phyloP scores from a whole-genome alignment of 2,113 vertebrate genomes.

The Centropristis striata region DNA sequence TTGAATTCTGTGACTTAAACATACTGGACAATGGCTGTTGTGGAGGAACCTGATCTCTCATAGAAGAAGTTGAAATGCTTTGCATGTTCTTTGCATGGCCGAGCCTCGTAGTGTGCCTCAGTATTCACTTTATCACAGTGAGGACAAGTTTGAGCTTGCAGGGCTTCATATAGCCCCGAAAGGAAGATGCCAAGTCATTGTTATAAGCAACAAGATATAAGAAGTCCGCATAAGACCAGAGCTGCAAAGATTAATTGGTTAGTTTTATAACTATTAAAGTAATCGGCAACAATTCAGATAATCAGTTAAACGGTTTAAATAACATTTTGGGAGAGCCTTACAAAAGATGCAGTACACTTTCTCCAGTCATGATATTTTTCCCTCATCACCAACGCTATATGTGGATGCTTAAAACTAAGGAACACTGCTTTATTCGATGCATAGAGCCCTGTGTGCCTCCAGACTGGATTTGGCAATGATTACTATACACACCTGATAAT shows the following conservation, averaged over 20 bases:
- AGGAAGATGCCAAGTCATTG: background rate
- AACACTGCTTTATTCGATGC: background rate
- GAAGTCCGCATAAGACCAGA: background rate
- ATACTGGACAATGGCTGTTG: slow-evolving; percentile 53
- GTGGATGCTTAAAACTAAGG: background rate
- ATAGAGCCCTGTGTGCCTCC: background rate
- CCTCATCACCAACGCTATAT: background rate
- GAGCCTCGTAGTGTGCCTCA: background rate
- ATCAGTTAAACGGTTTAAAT: too few relatives aligned
- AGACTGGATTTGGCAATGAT: background rate
- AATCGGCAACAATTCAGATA: too few relatives aligned
- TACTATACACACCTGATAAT: background rate
- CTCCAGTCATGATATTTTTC: too few relatives aligned
- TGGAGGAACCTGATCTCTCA: slow-evolving; percentile 47
- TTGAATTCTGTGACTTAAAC: slow-evolving; percentile 47
- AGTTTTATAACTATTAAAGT: too few relatives aligned
- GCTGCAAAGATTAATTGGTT: too few relatives aligned
- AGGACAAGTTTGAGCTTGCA: slow-evolving; percentile 6
- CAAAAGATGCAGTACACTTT: too few relatives aligned
- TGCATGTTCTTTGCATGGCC: slow-evolving; percentile 57
- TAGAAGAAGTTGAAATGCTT: slow-evolving; percentile 48
- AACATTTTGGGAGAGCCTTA: too few relatives aligned
- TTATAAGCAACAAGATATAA: background rate
- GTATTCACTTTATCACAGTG: background rate
- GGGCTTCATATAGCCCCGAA: slow-evolving; percentile 7